Conservation (phyloP, 2,113 vertebrate species). For the Chrysemys picta region DNA sequence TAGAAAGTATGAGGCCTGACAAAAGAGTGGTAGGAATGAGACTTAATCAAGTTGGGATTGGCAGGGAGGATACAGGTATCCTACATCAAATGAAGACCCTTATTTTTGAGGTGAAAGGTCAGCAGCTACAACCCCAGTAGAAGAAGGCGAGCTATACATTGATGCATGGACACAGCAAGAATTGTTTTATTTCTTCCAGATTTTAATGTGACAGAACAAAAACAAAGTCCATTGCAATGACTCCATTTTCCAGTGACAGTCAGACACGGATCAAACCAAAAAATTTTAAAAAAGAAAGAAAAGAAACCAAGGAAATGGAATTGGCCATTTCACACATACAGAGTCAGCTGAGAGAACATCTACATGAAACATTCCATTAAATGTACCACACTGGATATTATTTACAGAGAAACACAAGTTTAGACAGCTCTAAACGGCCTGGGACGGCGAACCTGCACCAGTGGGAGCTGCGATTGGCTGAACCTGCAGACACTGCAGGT, state of each 20-base stretch:
- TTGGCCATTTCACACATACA: slow-evolving; percentile 45
- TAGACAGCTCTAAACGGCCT: neutral
- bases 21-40: neutral
- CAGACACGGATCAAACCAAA: slow-evolving; percentile 47
- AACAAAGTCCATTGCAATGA: slow-evolving; percentile 39
- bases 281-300: slow-evolving; percentile 21
- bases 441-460: too few species aligned
- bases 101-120: neutral
- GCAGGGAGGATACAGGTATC: neutral
- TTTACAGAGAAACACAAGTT: slow-evolving; percentile 52
- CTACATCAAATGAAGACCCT: neutral
- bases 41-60: neutral
- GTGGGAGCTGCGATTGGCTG: too few species aligned
- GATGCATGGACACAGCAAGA: slow-evolving; percentile 3
- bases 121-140: neutral
- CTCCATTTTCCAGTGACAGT: slow-evolving; percentile 47
- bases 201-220: slow-evolving; percentile 69
- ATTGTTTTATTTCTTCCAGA: slow-evolving; percentile 28
- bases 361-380: slow-evolving; percentile 40
- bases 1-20: neutral
- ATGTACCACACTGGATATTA: neutral
- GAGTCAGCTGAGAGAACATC: neutral
- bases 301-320: slow-evolving; percentile 14
- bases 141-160: neutral
- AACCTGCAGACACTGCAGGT: too few species aligned